Evolutionary conservation across 2,888 invertebrate species (phyloP), one percentile per base, ranked within the genome.

Genomic region (Cryptus armator): DNA sequence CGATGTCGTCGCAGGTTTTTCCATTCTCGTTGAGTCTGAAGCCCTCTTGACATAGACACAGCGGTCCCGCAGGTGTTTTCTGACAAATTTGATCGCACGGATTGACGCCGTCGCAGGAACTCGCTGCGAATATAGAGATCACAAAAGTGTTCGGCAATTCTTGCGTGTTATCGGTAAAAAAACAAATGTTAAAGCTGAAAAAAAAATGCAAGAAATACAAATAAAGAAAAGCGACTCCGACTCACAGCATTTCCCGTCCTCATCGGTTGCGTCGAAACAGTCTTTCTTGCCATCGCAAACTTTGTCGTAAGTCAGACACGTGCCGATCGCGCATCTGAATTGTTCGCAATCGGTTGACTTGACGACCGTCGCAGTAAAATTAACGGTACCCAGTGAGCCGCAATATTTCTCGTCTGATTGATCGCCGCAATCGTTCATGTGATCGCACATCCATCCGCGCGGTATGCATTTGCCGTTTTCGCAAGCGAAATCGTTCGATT

Each of bases 181-280:
- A 53, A 24, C 1, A 78, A 43, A 68, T 48, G 37, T 72, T 32
- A 14, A 70, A 44, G 56, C 74, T 46, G 56, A n/a, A 53, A 83
- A 10, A 51, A 46, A 44, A 46, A 16, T 16, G 44, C 10, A 48
- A 44, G 10, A 16, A 43, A 51, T 12, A 19, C 12, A 56, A 74
- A 6, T 32, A 6, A 16, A 24, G 59, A 24, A 53, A 10, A 67
- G 67, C 66, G 44, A n/a, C n/a, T 46, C 1, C 1, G 7, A 43
- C 32, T 94, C 92, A 94, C 95, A 91, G 88, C 97, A 97, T 0
- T 94, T 92, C 1, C 95, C 95, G 0, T 95, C 94, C 93, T 98
- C 98, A 90, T 98, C 98, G 7, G 95, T 95, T 0, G 95, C 95
- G 89, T 97, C 97, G 62, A 91, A 92, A 90, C 98, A 98, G 91